Evolutionary conservation across 2,113 vertebrate species (phyloP).

Genomic region (Cephalopholis sonnerati): DNA sequence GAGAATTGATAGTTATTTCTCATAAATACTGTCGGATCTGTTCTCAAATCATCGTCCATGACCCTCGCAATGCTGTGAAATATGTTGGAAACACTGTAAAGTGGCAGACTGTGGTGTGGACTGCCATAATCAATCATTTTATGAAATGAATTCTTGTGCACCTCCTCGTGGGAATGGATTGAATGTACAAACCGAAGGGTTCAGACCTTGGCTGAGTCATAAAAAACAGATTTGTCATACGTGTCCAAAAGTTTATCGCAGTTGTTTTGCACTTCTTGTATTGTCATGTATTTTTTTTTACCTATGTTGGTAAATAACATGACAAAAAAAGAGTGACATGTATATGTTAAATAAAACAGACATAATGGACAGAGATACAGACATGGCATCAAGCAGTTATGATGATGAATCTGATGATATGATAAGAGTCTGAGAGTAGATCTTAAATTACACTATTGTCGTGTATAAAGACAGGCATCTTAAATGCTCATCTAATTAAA

Average conservation of each 20-base stretch:
- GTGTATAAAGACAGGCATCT: no score
- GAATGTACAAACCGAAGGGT: not conserved
- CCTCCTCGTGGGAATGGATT: constrained; percentile 16
- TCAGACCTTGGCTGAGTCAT: constrained; percentile 16
- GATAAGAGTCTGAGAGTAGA: no score
- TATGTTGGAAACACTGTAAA: constrained; percentile 22
- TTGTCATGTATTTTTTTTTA: not conserved
- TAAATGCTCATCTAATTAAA: no score
- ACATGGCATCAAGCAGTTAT: no score
- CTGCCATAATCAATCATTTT: constrained; percentile 28
- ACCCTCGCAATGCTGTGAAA: constrained; percentile 28
- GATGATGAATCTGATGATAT: no score
- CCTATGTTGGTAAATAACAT: no score
- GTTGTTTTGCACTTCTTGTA: not conserved
- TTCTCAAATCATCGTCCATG: constrained; percentile 26
- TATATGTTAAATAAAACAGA: no score
- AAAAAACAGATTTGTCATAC: not conserved
- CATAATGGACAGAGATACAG: no score
- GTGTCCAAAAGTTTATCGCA: not conserved
- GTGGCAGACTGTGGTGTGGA: constrained; percentile 14
- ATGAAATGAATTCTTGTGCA: not conserved
- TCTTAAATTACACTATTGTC: no score
- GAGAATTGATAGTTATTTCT: constrained; percentile 38
- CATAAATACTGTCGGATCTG: constrained; percentile 26
- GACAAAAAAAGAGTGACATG: no score